phyloP scores from a whole-genome alignment of 2,797 vertebrate species.

The Melanotaenia pygmaea region DNA sequence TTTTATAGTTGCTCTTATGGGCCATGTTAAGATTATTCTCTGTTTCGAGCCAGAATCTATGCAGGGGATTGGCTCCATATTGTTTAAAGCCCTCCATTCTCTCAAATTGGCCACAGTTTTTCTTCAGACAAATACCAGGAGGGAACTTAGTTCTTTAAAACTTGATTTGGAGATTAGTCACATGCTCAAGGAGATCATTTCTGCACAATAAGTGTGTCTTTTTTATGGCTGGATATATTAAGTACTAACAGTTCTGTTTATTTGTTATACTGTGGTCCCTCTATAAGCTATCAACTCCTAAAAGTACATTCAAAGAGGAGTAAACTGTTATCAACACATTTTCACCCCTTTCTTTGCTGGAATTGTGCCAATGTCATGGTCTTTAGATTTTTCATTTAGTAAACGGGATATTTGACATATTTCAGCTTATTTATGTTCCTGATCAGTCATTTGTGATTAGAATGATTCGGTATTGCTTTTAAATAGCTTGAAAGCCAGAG shows the following conservation, averaged over 20 bases:
- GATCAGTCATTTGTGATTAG: not conserved
- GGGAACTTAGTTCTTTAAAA: slow-evolving; percentile 38
- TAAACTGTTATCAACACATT: not conserved
- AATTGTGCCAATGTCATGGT: no score
- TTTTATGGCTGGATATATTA: slow-evolving; percentile 3
- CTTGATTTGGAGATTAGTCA: slow-evolving; percentile 32
- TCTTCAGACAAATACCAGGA: slow-evolving; percentile 43
- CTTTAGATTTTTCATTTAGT: no score
- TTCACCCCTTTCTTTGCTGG: not conserved
- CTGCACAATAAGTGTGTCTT: slow-evolving; percentile 12
- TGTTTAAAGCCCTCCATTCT: slow-evolving; percentile 45
- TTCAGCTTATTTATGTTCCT: not conserved
- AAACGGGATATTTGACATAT: not conserved
- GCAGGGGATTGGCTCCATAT: slow-evolving; percentile 52
- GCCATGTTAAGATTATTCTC: slow-evolving; percentile 53
- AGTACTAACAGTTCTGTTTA: slow-evolving; percentile 2
- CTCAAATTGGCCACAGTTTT: slow-evolving; percentile 36
- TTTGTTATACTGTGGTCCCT: not conserved
- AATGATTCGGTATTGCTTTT: slow-evolving; percentile 9
- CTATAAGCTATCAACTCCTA: not conserved
- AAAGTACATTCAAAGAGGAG: not conserved
- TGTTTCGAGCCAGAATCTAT: slow-evolving; percentile 43
- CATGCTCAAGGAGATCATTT: slow-evolving; percentile 23
- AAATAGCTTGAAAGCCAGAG: slow-evolving; percentile 20
- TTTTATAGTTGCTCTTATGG: slow-evolving; percentile 49